Base-by-base conservation (phyloP, 2,888 invertebrate species). In the Spicauda simplicius region DNA sequence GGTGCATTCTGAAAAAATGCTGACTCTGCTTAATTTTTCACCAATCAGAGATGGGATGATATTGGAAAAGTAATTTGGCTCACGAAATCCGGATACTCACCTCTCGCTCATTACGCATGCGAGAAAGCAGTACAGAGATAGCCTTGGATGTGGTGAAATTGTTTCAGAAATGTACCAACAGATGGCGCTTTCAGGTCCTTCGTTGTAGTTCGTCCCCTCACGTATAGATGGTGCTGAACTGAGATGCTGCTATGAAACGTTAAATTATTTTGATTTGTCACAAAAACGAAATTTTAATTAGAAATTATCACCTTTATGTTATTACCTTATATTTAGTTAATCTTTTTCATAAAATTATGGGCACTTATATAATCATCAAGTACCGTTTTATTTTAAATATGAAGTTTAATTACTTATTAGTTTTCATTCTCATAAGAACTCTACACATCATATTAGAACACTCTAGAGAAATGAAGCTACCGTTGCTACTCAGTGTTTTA, bases 11-110 rank as follows among this genome's bases (percentile, higher is more conserved):
- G 74, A 77, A 81, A 79, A 84, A 84, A 83, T 79, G 79, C 80
- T 85, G 83, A 81, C 76, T 79, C 77, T 79, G 79, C 80, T 79
- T 76, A 72, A 72, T 74, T 76, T 78, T 83, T 82, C 83, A 85
- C 92, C 92, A 92, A 92, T 92, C 91, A 89, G 82, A 81, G 80
- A 59, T 69, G 69, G 71, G 76, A 74, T 78, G 77, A 84, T 81
- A 80, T 82, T 87, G 82, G 81, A 84, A 85, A 86, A 79, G 79
- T 83, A 78, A 83, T 86, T 86, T 81, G 80, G 83, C 83, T 84
- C 81, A 83, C 83, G 83, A 85, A 84, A 84, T 80, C 74, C 77
- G 73, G 76, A 81, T 83, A 78, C 78, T 71, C 74, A 82, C 81
- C 78, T 85, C 90, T 87, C 88, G 76, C 72, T 91, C 86, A 75